Percentiles rank a stretch among this genome's conserved stretches.
phyloP scores from a whole-genome alignment of 2,797 vertebrate genomes.

The Chloroceryle inda region DNA sequence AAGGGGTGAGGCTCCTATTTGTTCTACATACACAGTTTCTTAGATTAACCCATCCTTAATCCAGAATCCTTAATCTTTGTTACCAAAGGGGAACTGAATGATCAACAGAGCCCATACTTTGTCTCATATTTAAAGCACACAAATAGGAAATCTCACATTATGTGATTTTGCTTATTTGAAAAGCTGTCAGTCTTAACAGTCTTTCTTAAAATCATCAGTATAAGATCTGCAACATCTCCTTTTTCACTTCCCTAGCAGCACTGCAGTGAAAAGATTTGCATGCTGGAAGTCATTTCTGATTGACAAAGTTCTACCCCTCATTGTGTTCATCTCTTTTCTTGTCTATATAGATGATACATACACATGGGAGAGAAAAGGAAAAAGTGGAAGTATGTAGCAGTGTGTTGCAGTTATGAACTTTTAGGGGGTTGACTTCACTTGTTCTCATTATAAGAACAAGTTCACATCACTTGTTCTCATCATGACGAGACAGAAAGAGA shows the following conservation, averaged over 20 bases:
- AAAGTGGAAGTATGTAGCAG: neutral
- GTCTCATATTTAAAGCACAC: neutral
- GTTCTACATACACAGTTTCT: neutral
- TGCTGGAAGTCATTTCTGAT: neutral
- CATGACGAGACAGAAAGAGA: neutral
- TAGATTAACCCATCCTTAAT: neutral
- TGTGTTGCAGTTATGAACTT: neutral
- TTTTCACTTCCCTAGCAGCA: neutral
- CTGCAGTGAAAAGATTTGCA: neutral
- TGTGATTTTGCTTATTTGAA: neutral
- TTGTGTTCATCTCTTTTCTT: neutral
- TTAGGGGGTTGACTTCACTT: neutral
- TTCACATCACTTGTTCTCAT: neutral
- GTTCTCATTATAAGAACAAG: neutral
- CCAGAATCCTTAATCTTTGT: neutral
- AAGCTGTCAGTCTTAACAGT: neutral
- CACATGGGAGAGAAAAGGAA: neutral
- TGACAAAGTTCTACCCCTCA: neutral
- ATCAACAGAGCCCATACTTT: neutral
- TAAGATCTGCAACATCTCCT: neutral
- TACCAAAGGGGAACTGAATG: neutral
- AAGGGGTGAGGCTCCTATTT: neutral
- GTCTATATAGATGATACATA: fast-evolving
- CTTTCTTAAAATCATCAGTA: neutral
- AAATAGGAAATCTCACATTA: neutral